Evolutionary conservation across 1,140 invertebrate genomes (phyloP).

Genomic region (Drosophila cardini): DNA sequence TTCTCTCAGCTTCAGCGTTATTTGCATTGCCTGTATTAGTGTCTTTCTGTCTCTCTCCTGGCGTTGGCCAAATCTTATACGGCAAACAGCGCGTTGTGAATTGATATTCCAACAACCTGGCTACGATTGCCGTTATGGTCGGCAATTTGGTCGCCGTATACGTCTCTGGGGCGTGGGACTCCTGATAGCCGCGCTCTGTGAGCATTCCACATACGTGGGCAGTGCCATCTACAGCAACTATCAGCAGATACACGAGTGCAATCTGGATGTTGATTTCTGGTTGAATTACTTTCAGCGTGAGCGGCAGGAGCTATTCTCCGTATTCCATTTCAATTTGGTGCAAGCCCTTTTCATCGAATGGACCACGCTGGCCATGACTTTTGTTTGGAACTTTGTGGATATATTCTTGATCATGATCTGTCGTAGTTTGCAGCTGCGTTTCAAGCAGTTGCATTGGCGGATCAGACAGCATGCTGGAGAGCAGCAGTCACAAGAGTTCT

Average conservation of each 20-base stretch:
- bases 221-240: conserved; percentile 76
- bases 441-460: conserved; percentile 86
- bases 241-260: conserved; percentile 69
- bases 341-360: conserved; percentile 73
- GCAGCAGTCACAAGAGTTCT: conserved; percentile 82
- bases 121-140: conserved; percentile 56
- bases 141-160: conserved; percentile 51
- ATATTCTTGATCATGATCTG: conserved; percentile 87
- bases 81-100: conserved; percentile 60
- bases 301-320: conserved; percentile 66
- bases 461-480: conserved; percentile 66
- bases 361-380: conserved; percentile 85
- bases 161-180: conserved; percentile 58
- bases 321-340: conserved; percentile 58
- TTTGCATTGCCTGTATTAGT: conserved; percentile 66
- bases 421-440: conserved; percentile 86
- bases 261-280: conserved; percentile 73
- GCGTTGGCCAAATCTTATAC: conserved; percentile 68
- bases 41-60: conserved; percentile 63
- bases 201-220: conserved; percentile 70
- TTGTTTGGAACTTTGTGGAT: conserved; percentile 89
- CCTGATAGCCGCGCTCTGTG: conserved; percentile 56
- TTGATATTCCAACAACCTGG: conserved; percentile 59
- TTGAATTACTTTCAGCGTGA: conserved; percentile 75
- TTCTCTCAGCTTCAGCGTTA: conserved; percentile 76